Evolutionary conservation across 2,113 vertebrate genomes (phyloP).

Genomic region (Prunella fulvescens): DNA sequence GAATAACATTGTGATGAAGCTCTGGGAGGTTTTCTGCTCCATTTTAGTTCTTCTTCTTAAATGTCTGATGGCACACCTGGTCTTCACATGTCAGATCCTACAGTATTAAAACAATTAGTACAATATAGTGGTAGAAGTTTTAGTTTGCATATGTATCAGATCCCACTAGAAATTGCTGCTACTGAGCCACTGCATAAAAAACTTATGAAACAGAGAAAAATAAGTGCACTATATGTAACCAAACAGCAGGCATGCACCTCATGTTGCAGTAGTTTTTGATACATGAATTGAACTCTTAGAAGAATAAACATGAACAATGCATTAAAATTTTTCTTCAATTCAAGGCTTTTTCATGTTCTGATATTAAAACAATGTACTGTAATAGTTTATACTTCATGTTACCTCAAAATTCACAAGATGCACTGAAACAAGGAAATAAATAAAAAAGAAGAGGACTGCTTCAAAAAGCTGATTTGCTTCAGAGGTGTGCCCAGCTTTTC

Average conservation of each 20-base stretch:
- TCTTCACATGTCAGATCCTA: constrained; percentile 87
- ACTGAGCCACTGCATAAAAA: not conserved
- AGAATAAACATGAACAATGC: constrained; percentile 63
- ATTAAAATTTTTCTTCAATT: constrained; percentile 29
- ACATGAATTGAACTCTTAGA: constrained; percentile 52
- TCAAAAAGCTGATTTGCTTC: not conserved
- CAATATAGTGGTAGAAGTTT: not conserved
- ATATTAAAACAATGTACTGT: constrained; percentile 41
- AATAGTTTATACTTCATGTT: not conserved
- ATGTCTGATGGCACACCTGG: constrained; percentile 88
- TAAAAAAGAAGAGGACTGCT: not conserved
- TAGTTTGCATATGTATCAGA: not conserved
- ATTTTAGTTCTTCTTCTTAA: constrained; percentile 80
- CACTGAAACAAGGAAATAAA: not conserved
- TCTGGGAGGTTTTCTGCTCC: not conserved
- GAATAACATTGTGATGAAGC: not conserved
- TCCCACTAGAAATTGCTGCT: not conserved
- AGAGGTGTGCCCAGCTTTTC: not conserved
- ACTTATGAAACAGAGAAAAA: not conserved
- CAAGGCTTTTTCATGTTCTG: not conserved
- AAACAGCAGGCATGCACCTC: not conserved
- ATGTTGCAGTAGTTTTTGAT: constrained; percentile 56
- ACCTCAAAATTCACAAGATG: constrained; percentile 33
- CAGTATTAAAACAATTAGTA: constrained; percentile 37
- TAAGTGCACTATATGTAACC: not conserved